Percentiles rank a stretch among this genome's conserved stretches.
Evolutionary conservation across 2,113 vertebrate species (phyloP).

Genomic region (Protobothrops mucrosquamatus): DNA sequence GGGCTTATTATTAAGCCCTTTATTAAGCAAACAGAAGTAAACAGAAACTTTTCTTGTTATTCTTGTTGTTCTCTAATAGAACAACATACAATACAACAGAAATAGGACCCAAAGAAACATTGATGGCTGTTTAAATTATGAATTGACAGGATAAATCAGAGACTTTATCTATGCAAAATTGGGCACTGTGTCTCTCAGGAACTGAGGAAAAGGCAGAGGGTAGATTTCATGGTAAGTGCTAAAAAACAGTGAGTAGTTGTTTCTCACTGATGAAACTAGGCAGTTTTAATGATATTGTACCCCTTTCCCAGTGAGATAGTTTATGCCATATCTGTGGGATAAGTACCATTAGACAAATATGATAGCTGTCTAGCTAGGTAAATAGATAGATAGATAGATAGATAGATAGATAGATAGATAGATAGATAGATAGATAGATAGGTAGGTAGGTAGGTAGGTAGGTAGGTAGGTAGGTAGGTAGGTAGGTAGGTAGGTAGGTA

Average conservation of each 20-base stretch:
- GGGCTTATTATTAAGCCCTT: neutral
- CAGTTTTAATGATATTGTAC: neutral
- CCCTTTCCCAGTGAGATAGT: neutral
- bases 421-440: too few species aligned
- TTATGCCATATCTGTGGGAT: neutral
- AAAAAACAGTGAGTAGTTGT: neutral
- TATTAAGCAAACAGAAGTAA: neutral
- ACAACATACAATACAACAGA: neutral
- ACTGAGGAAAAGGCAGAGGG: neutral
- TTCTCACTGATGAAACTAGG: neutral
- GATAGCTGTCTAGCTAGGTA: neutral
- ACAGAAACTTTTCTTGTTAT: neutral
- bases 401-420: neutral
- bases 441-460: too few species aligned
- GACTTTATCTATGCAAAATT: neutral
- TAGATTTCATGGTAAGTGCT: neutral
- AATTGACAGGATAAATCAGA: neutral
- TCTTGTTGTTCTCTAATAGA: neutral
- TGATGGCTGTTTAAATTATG: neutral
- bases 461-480: too few species aligned
- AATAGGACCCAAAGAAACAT: neutral
- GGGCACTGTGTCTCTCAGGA: neutral
- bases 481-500: too few species aligned
- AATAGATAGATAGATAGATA: neutral
- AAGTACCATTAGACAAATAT: neutral